phyloP scores from a whole-genome alignment of 2,797 vertebrate genomes.

The Acestrorhynchus altus region DNA sequence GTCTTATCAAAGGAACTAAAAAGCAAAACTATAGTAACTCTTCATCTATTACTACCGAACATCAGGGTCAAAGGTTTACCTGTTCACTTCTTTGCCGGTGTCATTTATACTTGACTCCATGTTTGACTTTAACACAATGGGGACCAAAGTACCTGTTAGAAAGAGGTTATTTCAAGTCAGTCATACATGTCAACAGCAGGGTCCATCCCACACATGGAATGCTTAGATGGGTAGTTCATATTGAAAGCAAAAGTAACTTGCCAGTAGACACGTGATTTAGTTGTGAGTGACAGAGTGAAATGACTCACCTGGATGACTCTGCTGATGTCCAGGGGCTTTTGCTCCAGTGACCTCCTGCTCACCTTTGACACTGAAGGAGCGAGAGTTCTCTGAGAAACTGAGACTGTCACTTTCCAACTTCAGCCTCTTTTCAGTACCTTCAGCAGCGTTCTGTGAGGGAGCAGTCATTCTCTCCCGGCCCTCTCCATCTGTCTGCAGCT shows the following conservation, averaged over 20 bases:
- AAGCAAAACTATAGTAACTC: too few relatives aligned
- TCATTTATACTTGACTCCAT: conserved; percentile 47
- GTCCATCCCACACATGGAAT: too few relatives aligned
- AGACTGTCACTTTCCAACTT: conserved; percentile 25
- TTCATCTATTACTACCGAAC: too few relatives aligned
- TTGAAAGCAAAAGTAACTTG: too few relatives aligned
- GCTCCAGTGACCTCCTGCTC: not conserved
- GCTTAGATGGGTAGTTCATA: too few relatives aligned
- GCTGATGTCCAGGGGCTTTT: not conserved
- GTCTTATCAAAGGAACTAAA: not conserved
- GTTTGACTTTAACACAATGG: conserved; percentile 20
- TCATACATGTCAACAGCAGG: too few relatives aligned
- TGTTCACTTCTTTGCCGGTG: conserved; percentile 35
- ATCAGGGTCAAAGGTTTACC: conserved; percentile 4
- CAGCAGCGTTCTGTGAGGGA: not conserved
- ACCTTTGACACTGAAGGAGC: not conserved
- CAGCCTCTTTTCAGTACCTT: conserved; percentile 31
- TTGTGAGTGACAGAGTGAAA: not conserved
- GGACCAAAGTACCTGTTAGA: conserved; percentile 16
- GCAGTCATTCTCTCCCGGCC: conserved; percentile 26
- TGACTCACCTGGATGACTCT: not conserved
- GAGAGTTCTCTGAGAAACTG: not conserved
- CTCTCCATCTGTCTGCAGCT: not conserved
- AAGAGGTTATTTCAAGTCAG: not conserved
- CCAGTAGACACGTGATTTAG: too few relatives aligned